Conservation (phyloP, 2,797 vertebrate genomes). For the Acanthornis magna region DNA sequence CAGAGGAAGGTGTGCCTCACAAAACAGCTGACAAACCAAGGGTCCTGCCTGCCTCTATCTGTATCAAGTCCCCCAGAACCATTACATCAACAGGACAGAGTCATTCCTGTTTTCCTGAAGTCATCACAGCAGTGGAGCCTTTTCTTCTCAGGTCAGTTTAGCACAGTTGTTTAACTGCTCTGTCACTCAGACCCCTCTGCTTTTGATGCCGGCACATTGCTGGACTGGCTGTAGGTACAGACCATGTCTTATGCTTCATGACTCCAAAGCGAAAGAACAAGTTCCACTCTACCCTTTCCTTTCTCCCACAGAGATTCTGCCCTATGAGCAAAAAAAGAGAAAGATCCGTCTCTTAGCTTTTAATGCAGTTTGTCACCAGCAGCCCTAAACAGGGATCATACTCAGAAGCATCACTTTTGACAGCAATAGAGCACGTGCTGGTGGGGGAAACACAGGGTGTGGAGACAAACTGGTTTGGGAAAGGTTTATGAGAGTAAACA, state of each 20-base stretch:
- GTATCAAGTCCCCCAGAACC: neutral
- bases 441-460: neutral
- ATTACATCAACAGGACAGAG: neutral
- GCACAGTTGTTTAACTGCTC: neutral
- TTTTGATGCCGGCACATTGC: neutral
- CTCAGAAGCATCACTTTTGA: neutral
- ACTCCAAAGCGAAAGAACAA: neutral
- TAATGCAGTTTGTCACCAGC: neutral
- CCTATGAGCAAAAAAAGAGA: neutral
- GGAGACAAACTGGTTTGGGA: neutral
- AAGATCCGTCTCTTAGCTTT: neutral
- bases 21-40: neutral
- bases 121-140: neutral
- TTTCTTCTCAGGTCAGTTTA: neutral
- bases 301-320: neutral
- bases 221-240: neutral
- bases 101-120: neutral
- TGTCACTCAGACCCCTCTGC: neutral
- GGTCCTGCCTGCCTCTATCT: neutral
- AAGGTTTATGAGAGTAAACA: constrained; percentile 22
- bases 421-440: neutral
- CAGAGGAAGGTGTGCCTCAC: neutral
- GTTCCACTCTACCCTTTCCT: neutral
- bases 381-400: neutral
- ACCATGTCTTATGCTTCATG: neutral